Conservation (phyloP, 2,113 vertebrate genomes). For the Phaethornis superciliosus region DNA sequence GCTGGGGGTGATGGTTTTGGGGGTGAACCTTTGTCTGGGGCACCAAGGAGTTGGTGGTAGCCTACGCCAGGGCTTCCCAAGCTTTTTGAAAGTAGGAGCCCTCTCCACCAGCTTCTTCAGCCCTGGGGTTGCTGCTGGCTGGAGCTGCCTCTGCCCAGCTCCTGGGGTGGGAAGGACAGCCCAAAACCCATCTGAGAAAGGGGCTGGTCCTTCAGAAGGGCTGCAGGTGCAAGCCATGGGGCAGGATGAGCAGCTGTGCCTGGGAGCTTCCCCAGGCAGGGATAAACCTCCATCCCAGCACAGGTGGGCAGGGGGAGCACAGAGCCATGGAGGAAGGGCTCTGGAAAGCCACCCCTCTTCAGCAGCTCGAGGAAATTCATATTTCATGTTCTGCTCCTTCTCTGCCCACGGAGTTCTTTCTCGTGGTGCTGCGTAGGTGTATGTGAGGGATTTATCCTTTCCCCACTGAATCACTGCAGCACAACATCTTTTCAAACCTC, state of each 20-base stretch:
- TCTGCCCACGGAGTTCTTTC: conserved; percentile 68
- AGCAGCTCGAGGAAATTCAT: conserved; percentile 56
- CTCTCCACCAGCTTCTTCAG: neutral
- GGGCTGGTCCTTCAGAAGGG: accelerated
- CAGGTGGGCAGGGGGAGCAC: neutral
- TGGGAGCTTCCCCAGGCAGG: accelerated
- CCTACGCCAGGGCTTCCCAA: neutral
- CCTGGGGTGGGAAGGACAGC: accelerated
- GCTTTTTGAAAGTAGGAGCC: neutral
- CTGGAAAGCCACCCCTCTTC: neutral
- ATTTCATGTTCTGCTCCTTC: conserved; percentile 66
- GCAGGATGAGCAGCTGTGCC: neutral
- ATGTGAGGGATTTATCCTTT: conserved; percentile 70
- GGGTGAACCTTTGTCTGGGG: neutral
- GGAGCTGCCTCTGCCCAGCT: neutral
- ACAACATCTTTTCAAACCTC: conserved; percentile 70
- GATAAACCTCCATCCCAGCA: accelerated
- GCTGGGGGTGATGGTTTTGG: neutral
- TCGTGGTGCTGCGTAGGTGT: conserved; percentile 68
- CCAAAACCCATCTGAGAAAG: accelerated
- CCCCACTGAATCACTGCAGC: conserved; percentile 72
- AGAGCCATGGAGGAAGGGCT: neutral
- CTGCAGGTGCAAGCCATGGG: neutral
- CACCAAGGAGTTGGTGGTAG: neutral
- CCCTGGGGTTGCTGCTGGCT: neutral